phyloP scores from a whole-genome alignment of 2,113 vertebrate species.

The Pachyramphus minor region DNA sequence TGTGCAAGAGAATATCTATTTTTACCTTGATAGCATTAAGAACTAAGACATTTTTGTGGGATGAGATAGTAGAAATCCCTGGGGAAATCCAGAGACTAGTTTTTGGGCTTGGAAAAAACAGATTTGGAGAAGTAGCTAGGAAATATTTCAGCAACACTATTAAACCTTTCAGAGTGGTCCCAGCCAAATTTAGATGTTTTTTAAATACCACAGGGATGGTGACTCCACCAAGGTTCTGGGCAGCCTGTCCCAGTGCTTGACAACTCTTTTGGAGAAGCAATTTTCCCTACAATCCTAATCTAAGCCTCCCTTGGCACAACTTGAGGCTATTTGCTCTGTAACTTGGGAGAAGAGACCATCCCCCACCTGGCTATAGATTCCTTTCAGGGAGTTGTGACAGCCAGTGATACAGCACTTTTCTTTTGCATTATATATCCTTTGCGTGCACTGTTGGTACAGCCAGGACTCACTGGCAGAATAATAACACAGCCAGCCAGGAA shows the following conservation, averaged over 20 bases:
- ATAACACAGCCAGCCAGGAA: neutral
- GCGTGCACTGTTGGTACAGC: neutral
- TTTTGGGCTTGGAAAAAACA: neutral
- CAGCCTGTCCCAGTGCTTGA: neutral
- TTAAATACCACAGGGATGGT: neutral
- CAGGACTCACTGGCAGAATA: neutral
- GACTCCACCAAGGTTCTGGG: neutral
- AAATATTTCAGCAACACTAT: neutral
- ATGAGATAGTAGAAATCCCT: neutral
- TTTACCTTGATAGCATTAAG: neutral
- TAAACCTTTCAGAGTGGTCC: neutral
- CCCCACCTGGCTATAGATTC: neutral
- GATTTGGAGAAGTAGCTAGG: neutral
- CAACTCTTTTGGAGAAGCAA: neutral
- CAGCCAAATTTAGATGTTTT: neutral
- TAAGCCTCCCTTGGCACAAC: neutral
- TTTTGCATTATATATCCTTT: neutral
- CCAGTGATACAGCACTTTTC: rapidly evolving
- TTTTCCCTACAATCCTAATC: neutral
- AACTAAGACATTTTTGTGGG: neutral
- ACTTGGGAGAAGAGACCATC: neutral
- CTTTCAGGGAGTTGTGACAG: neutral
- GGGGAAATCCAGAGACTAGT: neutral
- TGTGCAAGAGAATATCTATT: neutral
- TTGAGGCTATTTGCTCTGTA: neutral